Evolutionary conservation across 1,140 invertebrate species (phyloP).

Genomic region (Oryzaephilus surinamensis): DNA sequence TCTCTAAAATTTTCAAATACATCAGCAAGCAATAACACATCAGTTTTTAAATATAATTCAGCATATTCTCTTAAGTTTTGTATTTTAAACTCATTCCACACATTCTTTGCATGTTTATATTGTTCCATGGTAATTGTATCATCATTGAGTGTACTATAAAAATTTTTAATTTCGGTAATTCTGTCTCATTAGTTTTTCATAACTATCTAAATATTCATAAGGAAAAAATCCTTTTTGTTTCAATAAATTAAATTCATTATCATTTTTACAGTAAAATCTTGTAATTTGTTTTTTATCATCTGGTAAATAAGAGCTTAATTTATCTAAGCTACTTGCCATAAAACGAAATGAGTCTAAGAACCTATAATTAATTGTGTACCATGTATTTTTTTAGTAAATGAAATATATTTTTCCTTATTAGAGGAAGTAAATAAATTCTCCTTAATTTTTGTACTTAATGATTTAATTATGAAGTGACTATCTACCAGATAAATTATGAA

Average conservation of each 20-base stretch:
- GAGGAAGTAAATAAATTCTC: conserved; percentile 12
- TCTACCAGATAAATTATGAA: conserved; percentile 17
- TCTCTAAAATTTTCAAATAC: conserved; percentile 42
- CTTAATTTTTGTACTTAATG: conserved; percentile 5
- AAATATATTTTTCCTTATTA: conserved; percentile 22
- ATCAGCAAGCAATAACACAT: conserved; percentile 36
- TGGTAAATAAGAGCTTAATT: conserved; percentile 10
- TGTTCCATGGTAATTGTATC: conserved; percentile 25
- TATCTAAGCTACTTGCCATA: conserved; percentile 12
- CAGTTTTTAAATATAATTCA: conserved; percentile 36
- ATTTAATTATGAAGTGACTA: conserved; percentile 15
- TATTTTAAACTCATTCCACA: conserved; percentile 37
- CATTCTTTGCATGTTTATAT: conserved; percentile 35
- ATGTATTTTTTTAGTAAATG: conserved; percentile 11
- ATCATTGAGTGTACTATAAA: conserved; percentile 30
- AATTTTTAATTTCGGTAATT: conserved; percentile 27
- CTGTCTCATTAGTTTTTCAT: conserved; percentile 24
- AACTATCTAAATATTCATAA: conserved; percentile 28
- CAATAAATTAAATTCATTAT: conserved; percentile 22
- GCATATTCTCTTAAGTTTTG: conserved; percentile 34
- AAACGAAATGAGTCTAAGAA: conserved; percentile 21
- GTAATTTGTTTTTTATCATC: neutral
- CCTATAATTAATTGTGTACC: conserved; percentile 9
- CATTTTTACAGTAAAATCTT: conserved; percentile 2
- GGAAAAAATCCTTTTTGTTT: conserved; percentile 28